A percentile compares a stretch with the other conserved stretches of the same genome.
These are phyloP conservation scores for Cebus imitator DNA, from an alignment of 2,113 vertebrate genomes.

Conservation along the genomic window DNA sequence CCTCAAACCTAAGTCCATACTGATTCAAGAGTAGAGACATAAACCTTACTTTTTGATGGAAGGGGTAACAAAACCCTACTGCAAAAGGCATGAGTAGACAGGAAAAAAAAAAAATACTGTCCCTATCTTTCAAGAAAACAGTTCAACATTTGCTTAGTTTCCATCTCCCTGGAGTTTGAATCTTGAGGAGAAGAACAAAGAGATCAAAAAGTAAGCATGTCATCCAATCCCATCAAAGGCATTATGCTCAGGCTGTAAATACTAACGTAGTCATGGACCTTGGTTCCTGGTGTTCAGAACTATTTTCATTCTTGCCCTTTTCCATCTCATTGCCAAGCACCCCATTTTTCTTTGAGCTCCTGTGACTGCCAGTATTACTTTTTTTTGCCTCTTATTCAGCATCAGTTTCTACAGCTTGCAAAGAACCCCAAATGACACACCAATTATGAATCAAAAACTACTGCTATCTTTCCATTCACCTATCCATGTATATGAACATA, in stretches of 20 bases:
- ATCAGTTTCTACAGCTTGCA: background rate
- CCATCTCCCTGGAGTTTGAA: background rate
- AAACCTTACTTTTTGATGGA: background rate
- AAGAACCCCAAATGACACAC: background rate
- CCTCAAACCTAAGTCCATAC: background rate
- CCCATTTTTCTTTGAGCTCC: background rate
- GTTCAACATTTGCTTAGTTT: background rate
- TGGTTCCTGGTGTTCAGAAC: background rate
- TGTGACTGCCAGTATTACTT: background rate
- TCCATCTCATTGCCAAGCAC: conserved; percentile 38
- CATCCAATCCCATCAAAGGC: background rate
- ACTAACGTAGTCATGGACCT: background rate
- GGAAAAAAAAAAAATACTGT: background rate
- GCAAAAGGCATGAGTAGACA: background rate
- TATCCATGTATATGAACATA: background rate
- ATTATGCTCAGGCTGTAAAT: background rate
- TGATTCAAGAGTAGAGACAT: background rate
- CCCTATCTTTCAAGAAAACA: background rate
- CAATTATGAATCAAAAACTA: background rate
- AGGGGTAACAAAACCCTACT: background rate
- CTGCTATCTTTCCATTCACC: background rate
- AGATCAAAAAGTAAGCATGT: background rate
- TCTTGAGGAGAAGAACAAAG: background rate
- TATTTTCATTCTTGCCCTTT: conserved; percentile 50
- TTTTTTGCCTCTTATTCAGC: background rate